Percentiles rank a stretch among this genome's conserved stretches.
phyloP scores from a whole-genome alignment of 2,113 vertebrate genomes.

The Struthidea cinerea region DNA sequence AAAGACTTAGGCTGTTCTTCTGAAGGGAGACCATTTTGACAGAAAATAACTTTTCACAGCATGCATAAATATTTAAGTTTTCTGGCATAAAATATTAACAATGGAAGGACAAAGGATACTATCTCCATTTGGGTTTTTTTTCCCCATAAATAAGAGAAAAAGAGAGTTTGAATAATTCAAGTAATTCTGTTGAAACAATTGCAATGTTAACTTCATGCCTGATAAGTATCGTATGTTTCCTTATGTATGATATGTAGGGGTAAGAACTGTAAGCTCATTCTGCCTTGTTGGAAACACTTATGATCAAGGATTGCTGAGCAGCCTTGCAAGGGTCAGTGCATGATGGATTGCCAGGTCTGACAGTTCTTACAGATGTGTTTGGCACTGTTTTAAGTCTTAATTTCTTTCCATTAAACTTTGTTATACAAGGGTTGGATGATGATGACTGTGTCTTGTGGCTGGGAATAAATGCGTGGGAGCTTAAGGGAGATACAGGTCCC shows the following conservation, averaged over 20 bases:
- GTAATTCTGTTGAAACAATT: not conserved
- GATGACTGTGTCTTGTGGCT: not conserved
- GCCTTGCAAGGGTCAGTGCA: not conserved
- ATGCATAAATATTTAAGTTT: constrained; percentile 14
- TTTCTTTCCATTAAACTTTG: not conserved
- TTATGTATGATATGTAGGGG: fast-evolving
- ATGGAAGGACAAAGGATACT: not conserved
- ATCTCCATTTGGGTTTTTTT: not conserved
- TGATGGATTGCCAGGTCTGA: not conserved
- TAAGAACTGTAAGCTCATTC: not conserved
- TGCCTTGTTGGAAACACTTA: not conserved
- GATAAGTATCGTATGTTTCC: fast-evolving
- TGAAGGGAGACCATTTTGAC: not conserved
- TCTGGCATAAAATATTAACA: not conserved
- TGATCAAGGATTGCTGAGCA: not conserved
- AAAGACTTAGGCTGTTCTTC: not conserved
- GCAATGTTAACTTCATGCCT: not conserved
- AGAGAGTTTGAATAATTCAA: not conserved
- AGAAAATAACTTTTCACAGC: not conserved
- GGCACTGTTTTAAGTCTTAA: not conserved
- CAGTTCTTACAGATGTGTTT: not conserved
- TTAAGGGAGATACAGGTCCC: not conserved
- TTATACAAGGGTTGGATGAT: not conserved
- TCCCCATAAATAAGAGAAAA: not conserved
- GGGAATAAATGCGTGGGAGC: not conserved